Evolutionary conservation across 2,888 invertebrate species (phyloP).

Genomic region (Athripsodes cinereus): DNA sequence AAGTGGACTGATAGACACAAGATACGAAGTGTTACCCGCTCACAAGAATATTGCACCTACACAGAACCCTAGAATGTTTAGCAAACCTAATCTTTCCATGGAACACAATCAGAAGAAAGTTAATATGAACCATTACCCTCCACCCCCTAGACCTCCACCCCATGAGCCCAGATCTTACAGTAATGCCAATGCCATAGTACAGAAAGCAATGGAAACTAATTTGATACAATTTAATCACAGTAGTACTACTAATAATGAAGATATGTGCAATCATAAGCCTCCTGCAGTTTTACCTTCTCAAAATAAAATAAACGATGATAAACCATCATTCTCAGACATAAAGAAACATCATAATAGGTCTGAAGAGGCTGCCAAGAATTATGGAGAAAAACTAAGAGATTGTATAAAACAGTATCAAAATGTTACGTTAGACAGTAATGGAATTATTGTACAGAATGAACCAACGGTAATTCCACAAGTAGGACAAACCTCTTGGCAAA

Average conservation of each 20-base stretch:
- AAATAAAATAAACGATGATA: background rate
- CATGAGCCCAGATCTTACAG: conserved; percentile 8
- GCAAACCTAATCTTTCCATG: conserved; percentile 17
- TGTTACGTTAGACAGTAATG: conserved; percentile 38
- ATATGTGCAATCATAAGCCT: background rate
- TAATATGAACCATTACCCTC: conserved; percentile 11
- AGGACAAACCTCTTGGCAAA: conserved; percentile 43
- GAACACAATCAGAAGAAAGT: conserved; percentile 6
- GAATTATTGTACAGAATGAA: conserved; percentile 21
- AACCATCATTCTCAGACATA: background rate
- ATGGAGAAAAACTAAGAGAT: conserved; percentile 2
- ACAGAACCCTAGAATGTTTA: conserved; percentile 25
- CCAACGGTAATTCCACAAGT: conserved; percentile 1
- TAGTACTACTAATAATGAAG: background rate
- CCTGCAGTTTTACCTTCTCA: background rate
- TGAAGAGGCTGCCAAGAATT: conserved; percentile 1
- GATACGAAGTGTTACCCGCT: conserved; percentile 39
- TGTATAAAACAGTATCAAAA: conserved; percentile 37
- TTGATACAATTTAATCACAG: background rate
- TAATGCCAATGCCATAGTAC: conserved; percentile 5
- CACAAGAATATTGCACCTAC: conserved; percentile 18
- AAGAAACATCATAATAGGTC: background rate
- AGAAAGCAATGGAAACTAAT: conserved; percentile 3
- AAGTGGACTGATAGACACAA: conserved; percentile 63
- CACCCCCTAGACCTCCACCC: conserved; percentile 17